Evolutionary conservation across 1,140 invertebrate genomes (phyloP), one percentile per base, ranked within the genome.

Genomic region (Drosophila orena): DNA sequence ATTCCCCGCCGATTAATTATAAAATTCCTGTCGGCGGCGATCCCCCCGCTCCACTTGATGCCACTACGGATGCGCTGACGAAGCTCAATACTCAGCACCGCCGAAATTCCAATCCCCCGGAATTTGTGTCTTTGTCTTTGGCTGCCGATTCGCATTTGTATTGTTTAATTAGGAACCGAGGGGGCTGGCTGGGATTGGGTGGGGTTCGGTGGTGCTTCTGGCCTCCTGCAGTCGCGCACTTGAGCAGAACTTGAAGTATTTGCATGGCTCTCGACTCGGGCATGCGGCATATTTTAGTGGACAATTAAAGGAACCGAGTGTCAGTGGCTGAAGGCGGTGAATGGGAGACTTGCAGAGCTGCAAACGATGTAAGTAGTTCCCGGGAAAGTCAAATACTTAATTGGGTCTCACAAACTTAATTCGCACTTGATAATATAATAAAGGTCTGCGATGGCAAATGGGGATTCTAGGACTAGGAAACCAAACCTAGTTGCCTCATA

Each of bases 181-280:
- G 6, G 38, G 47, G 30, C 27, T 24, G 27, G 24, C 30, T 50
- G 37, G 8, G 40, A 11, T 6, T 7, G 42, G 71, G 58, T 40
- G 37, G 40, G 30, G 35, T 20, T 12, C 38, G 11, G 15, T 20
- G 20, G 43, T 14, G 38, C 47, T 22, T 35, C 24, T 24, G 46
- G 64, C 64, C 37, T 38, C 14, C 30, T 30, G 7, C 30, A 61
- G 49, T 58, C 77, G 78, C 64, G 65, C 65, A 75, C 81, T 86
- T 65, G 61, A 75, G 66, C 30, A 57, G 30, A 81, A 75, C 78
- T 62, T 58, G 34, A 77, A 81, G 77, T 77, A 86, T 88, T 86
- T 86, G 74, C 81, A 81, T 86, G 66, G 83, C 83, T 81, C 78
- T 88, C 52, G 38, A 88, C 64, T 85, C 22, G 43, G 46, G 60